phyloP scores from a whole-genome alignment of 2,113 vertebrate genomes.

The Globicephala melas region DNA sequence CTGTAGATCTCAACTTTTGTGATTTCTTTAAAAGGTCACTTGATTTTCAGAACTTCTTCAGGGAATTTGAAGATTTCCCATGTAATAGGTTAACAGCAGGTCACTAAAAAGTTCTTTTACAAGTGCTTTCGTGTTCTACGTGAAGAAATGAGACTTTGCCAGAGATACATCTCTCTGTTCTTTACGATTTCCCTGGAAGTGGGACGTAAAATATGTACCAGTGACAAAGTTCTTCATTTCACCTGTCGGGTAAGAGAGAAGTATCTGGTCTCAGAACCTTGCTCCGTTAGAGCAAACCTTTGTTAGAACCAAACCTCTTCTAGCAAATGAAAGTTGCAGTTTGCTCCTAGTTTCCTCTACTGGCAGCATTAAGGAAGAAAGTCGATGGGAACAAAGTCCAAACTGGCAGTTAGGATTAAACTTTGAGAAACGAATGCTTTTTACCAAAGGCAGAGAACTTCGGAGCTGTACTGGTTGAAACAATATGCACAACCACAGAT shows the following conservation, averaged over 20 bases:
- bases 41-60: not conserved
- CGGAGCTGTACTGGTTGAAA: not conserved
- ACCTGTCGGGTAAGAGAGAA: not conserved
- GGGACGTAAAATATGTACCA: not conserved
- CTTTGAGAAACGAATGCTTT: not conserved
- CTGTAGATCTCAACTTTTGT: not conserved
- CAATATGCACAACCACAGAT: not conserved
- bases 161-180: fast-evolving
- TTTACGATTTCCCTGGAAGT: not conserved
- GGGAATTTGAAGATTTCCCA: not conserved
- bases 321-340: not conserved
- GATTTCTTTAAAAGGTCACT: not conserved
- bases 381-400: not conserved
- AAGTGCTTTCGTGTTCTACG: not conserved
- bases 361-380: not conserved
- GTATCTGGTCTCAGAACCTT: not conserved
- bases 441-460: not conserved
- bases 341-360: not conserved
- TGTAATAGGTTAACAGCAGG: not conserved
- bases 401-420: not conserved
- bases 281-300: not conserved
- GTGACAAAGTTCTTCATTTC: not conserved
- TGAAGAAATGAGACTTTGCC: not conserved
- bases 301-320: not conserved
- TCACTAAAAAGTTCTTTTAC: not conserved